Evolutionary conservation across 2,888 invertebrate species (phyloP), one percentile per base, ranked within the genome.

Genomic region (Mesorhabditis sp.): DNA sequence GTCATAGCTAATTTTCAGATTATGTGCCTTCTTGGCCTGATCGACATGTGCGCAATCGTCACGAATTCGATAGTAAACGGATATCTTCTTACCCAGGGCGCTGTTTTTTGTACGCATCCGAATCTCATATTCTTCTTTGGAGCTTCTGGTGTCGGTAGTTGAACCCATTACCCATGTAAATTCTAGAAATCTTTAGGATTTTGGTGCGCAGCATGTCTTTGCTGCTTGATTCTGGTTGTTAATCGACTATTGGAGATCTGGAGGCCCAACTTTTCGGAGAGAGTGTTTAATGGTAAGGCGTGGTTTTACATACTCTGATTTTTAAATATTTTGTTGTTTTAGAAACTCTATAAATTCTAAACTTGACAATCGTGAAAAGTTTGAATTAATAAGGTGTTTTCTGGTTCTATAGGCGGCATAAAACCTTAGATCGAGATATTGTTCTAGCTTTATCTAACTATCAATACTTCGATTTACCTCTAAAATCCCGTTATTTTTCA

Each of bases 31-130:
- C 5, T 67, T 1, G 67, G 67, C 1, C 5, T 58, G 3, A 10
- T 67, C 41, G 67, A 67, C 4, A 62, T 67, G 62, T 15, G 50
- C 13, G 67, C 67, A 4, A 67, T 67, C 58, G 62, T n/a, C 13
- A 61, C 13, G 4, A 41, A 44, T 3, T 67, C 41, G 61, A n/a
- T 43, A 41, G 43, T 66, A 1, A 28, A 10, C 3, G 15, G 15
- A 2, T 64, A 28, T 3, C 3, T 41, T 2, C 15, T 64, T 13
- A 64, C 15, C 10, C 7, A 28, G 10, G 15, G 28, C 15, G 64
- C 64, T 64, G 64, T 64, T 3, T 66, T 41, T 13, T 62, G 10
- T 61, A 67, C 42, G 1, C 7, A 50, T 2, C 58, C 58, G 7
- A n/a, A 50, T 2, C n/a, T 50, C 2, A 50, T 50, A 10, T 50